Base-by-base conservation (phyloP, 2,797 vertebrate genomes). In the Syngnathus rostellatus region DNA sequence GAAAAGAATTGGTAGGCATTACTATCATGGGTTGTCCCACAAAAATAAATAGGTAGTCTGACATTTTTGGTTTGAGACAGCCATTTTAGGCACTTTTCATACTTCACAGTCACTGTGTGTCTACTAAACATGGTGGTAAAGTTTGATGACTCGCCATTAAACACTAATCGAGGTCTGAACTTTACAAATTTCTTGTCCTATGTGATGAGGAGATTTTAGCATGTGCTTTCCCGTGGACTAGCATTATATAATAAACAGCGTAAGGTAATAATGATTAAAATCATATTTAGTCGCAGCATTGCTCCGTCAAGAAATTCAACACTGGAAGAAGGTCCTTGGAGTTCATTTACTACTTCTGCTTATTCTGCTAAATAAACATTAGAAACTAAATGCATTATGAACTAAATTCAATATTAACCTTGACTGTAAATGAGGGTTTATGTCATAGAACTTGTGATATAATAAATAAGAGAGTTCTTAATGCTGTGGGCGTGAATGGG, bases 391-490 rank as follows among this genome's bases (percentile, higher is more conserved):
- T 54, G 23, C 21, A 54, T 23, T 23, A 23, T 23, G 12, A 9
- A 55, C 23, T 23, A 31, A 55, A 55, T 55, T n/a, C 54, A 12
- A 6, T 57, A 2, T 57, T 57, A 57, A 37, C 54, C 25, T 16
- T 57, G 54, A 57, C 54, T 7, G 5, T 31, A 16, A 57, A 10
- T 19, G 11, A 23, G 25, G 14, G 1, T 5, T 57, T 31, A 23
- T 57, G 11, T 2, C 50, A 65, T 38, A 23, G 58, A 61, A 67
- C 59, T 31, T 31, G 54, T 57, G 54, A 57, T 31, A 37, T 57
- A 57, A 55, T 54, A 23, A 31, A 54, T 57, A 57, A 57, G 6
- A 21, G 48, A n/a, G 48, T 12, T 37, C 54, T 57, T 57, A 25
- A 25, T 57, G 54, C 54, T 14, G 54, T 57, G 54, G 25, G 54